Evolutionary conservation across 2,797 vertebrate genomes (phyloP), one percentile per base, ranked within the genome.

Genomic region (Sebastes diploproa): DNA sequence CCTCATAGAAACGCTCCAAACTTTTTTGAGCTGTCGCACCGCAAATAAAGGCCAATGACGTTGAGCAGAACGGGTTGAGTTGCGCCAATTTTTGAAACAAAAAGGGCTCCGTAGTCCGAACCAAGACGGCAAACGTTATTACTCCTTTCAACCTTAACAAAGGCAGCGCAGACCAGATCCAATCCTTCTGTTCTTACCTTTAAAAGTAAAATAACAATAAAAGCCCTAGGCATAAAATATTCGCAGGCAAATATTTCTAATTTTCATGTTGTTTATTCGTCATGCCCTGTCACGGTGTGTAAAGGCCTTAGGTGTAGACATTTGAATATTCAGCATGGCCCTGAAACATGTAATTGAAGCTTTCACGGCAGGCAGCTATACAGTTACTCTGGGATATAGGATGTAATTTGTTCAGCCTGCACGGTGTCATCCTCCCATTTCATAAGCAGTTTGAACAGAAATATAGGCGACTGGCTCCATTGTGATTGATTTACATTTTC

Each of bases 391-490:
- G 71, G 75, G 72, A 42, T 30, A 6, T 12, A 42, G 75, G 38
- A 46, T 75, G 82, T 82, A 82, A 86, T 60, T 80, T 36, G 29
- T 84, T 87, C 56, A 69, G 66, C 16, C 55, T 72, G 55, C 23
- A 25, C 7, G 20, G 36, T 50, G 25, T 55, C 65, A 58, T 75
- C 46, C 46, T 72, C 4, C 11, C 6, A 30, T 79, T 86, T 85
- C 34, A 86, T 46, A 8, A 46, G 54, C 46, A 55, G 36, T 73
- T 80, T 54, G 63, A 73, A 52, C 63, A 79, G 63, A 82, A 78
- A 64, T 78, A 72, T 25, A 36, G 63, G 32, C 69, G 8, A 2
- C 34, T 9, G 1, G 16, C 36, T 64, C 2, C 52, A 10, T 25
- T 55, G 36, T 67, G 82, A 61, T 58, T 72, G 62, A 83, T 86